Percentiles rank a stretch among this genome's conserved stretches.
Evolutionary conservation across 1,140 invertebrate species (phyloP).

Genomic region (Lepidurus packardi): DNA sequence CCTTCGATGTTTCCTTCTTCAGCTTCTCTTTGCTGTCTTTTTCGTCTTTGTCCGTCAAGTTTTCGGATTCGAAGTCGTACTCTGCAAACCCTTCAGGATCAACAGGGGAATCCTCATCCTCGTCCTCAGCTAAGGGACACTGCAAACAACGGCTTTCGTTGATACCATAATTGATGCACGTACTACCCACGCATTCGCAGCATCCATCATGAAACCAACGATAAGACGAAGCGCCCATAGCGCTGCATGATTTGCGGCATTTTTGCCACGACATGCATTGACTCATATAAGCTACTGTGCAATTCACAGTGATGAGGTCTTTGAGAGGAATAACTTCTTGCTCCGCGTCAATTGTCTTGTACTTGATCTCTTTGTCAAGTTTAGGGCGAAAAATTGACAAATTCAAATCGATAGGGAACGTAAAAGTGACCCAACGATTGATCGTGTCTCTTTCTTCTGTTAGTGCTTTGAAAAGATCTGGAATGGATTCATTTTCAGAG

Average conservation of each 20-base stretch:
- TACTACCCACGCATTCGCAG: slow-evolving; percentile 85
- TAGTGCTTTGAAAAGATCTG: slow-evolving; percentile 72
- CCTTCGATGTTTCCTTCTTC: slow-evolving; percentile 24
- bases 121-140: slow-evolving; percentile 38
- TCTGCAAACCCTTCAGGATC: slow-evolving; percentile 31
- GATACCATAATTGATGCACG: slow-evolving; percentile 86
- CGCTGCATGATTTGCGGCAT: slow-evolving; percentile 70
- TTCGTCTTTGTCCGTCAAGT: slow-evolving; percentile 34
- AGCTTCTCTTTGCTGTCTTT: slow-evolving; percentile 29
- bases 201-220: slow-evolving; percentile 86
- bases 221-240: slow-evolving; percentile 66
- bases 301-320: slow-evolving; percentile 69
- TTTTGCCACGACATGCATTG: slow-evolving; percentile 85
- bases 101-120: slow-evolving; percentile 36
- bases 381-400: slow-evolving; percentile 49
- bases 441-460: slow-evolving; percentile 68
- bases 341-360: slow-evolving; percentile 59
- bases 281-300: slow-evolving; percentile 85
- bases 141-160: slow-evolving; percentile 66
- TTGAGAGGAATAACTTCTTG: slow-evolving; percentile 56
- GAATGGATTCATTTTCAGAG: slow-evolving; percentile 64
- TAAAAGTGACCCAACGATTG: slow-evolving; percentile 69
- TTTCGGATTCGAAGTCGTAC: slow-evolving; percentile 31
- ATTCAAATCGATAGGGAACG: slow-evolving; percentile 67
- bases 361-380: slow-evolving; percentile 60